Percentiles rank a stretch among this genome's conserved stretches.
Conservation (phyloP, 2,888 invertebrate genomes). For the Sarcophaga subvicina region DNA sequence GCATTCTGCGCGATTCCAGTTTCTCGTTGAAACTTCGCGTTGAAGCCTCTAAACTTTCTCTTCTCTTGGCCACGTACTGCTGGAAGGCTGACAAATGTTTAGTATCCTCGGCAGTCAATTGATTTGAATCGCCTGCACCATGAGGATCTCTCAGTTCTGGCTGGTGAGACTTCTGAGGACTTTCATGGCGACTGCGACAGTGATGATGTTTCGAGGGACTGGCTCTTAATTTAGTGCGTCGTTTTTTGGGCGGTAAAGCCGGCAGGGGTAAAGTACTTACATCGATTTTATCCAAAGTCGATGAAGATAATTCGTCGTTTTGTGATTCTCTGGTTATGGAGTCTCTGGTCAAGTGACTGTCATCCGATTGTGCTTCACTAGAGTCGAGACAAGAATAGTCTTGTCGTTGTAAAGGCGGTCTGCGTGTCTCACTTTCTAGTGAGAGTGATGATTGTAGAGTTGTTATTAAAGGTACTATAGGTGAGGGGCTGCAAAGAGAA, state of each 20-base stretch:
- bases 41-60: constrained; percentile 79
- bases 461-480: constrained; percentile 59
- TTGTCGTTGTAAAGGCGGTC: constrained; percentile 74
- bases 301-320: constrained; percentile 79
- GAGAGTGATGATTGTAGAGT: constrained; percentile 57
- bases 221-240: constrained; percentile 77
- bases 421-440: constrained; percentile 57
- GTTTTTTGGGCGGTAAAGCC: constrained; percentile 80
- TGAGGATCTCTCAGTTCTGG: constrained; percentile 57
- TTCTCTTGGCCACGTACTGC: constrained; percentile 79
- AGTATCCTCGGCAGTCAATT: constrained; percentile 41
- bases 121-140: constrained; percentile 41
- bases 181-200: constrained; percentile 57
- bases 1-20: constrained; percentile 81
- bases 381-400: constrained; percentile 78
- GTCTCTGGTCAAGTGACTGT: constrained; percentile 79
- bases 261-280: constrained; percentile 80
- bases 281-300: constrained; percentile 80
- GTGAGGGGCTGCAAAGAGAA: constrained; percentile 57
- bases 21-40: constrained; percentile 80
- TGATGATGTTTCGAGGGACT: constrained; percentile 75
- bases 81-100: constrained; percentile 74
- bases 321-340: constrained; percentile 79
- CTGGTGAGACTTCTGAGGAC: constrained; percentile 50
- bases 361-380: constrained; percentile 80